phyloP scores from a whole-genome alignment of 2,888 invertebrate species.

The Parapristionchus giblindavisi region DNA sequence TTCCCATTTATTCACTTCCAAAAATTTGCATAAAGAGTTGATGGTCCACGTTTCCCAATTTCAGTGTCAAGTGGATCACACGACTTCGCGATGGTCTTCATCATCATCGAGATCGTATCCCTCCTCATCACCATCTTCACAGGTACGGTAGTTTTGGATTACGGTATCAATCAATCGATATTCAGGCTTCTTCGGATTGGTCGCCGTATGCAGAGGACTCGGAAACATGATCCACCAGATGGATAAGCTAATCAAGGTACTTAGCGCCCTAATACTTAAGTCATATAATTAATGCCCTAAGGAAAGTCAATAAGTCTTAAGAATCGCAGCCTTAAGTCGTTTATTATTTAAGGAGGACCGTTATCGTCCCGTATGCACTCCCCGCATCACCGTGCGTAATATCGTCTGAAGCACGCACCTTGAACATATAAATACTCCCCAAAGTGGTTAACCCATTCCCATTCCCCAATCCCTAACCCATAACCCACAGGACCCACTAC shows the following conservation, averaged over 20 bases:
- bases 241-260: slow-evolving; percentile 38
- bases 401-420: slow-evolving; percentile 13
- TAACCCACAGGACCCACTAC: background rate
- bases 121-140: slow-evolving; percentile 43
- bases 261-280: background rate
- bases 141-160: slow-evolving; percentile 25
- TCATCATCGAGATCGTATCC: slow-evolving; percentile 36
- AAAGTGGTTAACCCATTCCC: background rate
- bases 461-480: background rate
- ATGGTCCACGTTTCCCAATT: background rate
- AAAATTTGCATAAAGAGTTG: too few relatives aligned
- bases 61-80: background rate
- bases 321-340: too few relatives aligned
- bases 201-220: slow-evolving; percentile 42
- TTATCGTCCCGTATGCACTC: slow-evolving; percentile 4
- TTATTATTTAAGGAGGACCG: too few relatives aligned
- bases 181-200: slow-evolving; percentile 41
- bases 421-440: background rate
- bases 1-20: background rate
- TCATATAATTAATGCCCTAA: too few relatives aligned
- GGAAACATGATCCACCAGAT: slow-evolving; percentile 39
- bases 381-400: slow-evolving; percentile 35
- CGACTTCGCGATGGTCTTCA: slow-evolving; percentile 38
- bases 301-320: too few relatives aligned
- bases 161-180: background rate